A percentile compares a stretch with the other conserved stretches of the same genome.
Conservation (phyloP, 2,797 vertebrate genomes). For the Ctenosaura bakeri region DNA sequence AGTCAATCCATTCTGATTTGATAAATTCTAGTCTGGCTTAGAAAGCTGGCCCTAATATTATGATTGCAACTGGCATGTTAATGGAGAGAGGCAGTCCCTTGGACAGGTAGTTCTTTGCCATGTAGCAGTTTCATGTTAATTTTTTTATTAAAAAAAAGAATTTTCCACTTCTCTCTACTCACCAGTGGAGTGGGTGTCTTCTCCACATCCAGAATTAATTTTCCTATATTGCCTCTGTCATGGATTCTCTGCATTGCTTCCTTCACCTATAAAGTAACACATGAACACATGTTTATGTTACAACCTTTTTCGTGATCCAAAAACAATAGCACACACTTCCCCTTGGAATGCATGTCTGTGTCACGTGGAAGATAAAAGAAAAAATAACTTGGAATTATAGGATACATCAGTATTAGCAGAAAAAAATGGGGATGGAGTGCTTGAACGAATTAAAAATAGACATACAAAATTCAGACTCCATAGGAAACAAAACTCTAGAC, state of each 20-base stretch:
- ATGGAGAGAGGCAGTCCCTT: too few relatives aligned
- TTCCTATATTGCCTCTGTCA: constrained; percentile 97
- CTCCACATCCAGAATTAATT: constrained; percentile 97
- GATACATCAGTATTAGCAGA: background rate
- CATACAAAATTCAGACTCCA: background rate
- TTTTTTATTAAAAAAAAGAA: background rate
- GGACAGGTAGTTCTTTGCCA: background rate
- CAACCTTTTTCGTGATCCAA: background rate
- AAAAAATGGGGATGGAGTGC: background rate
- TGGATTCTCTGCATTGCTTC: constrained; percentile 99
- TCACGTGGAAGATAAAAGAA: background rate
- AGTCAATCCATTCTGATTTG: background rate
- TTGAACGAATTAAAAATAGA: background rate
- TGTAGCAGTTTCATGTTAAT: background rate
- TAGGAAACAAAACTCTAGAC: background rate
- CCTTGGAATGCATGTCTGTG: background rate
- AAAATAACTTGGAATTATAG: background rate
- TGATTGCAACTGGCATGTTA: background rate
- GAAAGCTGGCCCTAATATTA: background rate
- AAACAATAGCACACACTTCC: background rate
- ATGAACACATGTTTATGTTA: background rate
- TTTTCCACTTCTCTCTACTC: constrained; percentile 57
- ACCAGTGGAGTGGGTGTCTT: constrained; percentile 98
- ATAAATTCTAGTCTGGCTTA: background rate
- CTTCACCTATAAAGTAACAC: constrained; percentile 88